These are phyloP conservation scores for Gibbula magus DNA, from an alignment of 2,888 invertebrate species.

Conservation along the genomic window DNA sequence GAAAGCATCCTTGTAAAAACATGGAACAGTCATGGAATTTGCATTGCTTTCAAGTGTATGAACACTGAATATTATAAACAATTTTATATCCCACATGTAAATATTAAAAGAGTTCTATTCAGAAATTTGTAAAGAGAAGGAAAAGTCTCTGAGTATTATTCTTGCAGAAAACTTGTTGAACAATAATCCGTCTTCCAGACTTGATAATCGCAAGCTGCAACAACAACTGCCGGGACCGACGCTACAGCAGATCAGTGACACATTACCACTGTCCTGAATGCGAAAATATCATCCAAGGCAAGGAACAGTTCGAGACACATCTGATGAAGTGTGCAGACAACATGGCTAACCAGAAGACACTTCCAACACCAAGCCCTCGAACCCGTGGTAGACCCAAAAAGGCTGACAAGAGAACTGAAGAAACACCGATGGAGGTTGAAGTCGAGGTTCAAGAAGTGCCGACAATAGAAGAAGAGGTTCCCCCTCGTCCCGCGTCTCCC, in stretches of 20 bases:
- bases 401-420: not conserved
- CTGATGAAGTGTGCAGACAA: conserved; percentile 50
- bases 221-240: conserved; percentile 17
- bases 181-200: not conserved
- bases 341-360: conserved; percentile 6
- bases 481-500: not conserved
- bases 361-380: not conserved
- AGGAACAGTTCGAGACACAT: conserved; percentile 49
- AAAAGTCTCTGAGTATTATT: not conserved
- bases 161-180: not conserved
- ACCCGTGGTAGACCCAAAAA: not conserved
- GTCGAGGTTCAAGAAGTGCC: not conserved
- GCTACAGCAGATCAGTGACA: not conserved
- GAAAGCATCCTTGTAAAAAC: too few relatives aligned
- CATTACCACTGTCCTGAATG: conserved; percentile 61
- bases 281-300: conserved; percentile 46
- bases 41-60: too few relatives aligned
- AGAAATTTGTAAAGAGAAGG: too few relatives aligned
- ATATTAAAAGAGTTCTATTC: too few relatives aligned
- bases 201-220: conserved; percentile 7
- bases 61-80: too few relatives aligned
- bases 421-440: not conserved
- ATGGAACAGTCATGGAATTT: too few relatives aligned
- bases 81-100: too few relatives aligned
- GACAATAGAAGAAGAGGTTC: not conserved